phyloP scores from a whole-genome alignment of 2,888 invertebrate species.

The Diaphora mendica region DNA sequence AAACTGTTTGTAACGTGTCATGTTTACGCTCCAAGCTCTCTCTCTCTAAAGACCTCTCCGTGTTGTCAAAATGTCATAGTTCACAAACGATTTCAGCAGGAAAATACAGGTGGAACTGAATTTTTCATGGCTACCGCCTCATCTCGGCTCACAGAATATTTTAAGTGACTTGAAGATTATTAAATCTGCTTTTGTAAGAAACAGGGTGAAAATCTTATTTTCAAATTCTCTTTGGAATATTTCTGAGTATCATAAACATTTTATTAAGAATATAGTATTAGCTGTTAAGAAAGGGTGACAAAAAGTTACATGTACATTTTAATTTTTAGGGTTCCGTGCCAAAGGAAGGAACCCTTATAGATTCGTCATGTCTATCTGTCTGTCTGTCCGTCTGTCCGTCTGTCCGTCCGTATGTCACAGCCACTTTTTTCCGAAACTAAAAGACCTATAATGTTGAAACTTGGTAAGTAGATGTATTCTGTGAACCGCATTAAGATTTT shows the following conservation, averaged over 20 bases:
- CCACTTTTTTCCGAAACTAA: too few species aligned
- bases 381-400: too few species aligned
- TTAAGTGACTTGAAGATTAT: constrained; percentile 15
- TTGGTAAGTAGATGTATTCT: too few species aligned
- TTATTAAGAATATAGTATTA: not conserved
- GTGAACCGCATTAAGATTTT: too few species aligned
- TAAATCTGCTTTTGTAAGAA: constrained; percentile 4
- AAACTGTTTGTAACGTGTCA: not conserved
- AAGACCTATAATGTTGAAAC: too few species aligned
- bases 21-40: not conserved
- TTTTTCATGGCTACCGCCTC: constrained; percentile 27
- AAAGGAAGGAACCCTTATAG: too few species aligned
- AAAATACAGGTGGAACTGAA: constrained; percentile 18
- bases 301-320: not conserved
- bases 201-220: constrained; percentile 5
- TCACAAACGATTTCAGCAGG: constrained; percentile 8
- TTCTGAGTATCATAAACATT: not conserved
- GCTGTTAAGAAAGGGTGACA: not conserved
- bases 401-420: too few species aligned
- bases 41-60: not conserved
- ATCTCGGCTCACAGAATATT: constrained; percentile 5
- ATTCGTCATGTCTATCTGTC: too few species aligned
- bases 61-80: constrained; percentile 23
- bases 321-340: too few species aligned
- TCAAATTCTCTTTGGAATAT: constrained; percentile 4